Evolutionary conservation across 2,888 invertebrate genomes (phyloP).

Genomic region (Oligia strigilis): DNA sequence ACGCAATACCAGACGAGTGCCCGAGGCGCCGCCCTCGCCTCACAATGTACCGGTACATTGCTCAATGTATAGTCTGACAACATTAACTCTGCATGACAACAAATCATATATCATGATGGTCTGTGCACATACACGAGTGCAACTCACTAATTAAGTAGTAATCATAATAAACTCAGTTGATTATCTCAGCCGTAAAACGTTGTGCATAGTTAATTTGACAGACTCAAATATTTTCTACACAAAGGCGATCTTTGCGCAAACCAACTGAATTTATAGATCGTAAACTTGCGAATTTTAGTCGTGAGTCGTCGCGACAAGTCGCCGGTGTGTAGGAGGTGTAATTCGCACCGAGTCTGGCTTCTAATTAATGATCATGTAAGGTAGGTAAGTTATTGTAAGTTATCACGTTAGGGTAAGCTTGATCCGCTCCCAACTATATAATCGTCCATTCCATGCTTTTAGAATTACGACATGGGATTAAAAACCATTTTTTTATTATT

Average conservation of each 20-base stretch:
- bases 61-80: conserved; percentile 51
- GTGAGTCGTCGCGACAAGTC: conserved; percentile 30
- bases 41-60: conserved; percentile 44
- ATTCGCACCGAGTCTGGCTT: conserved; percentile 78
- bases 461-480: conserved; percentile 68
- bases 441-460: conserved; percentile 83
- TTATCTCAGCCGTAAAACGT: conserved; percentile 40
- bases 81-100: conserved; percentile 59
- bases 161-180: conserved; percentile 20
- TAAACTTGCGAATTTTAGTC: conserved; percentile 23
- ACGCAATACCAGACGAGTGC: conserved; percentile 83
- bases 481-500: conserved; percentile 56
- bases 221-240: conserved; percentile 44
- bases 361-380: conserved; percentile 76
- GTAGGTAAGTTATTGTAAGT: conserved; percentile 85
- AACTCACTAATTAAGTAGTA: conserved; percentile 27
- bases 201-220: conserved; percentile 66
- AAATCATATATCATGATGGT: conserved; percentile 3
- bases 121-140: conserved; percentile 12
- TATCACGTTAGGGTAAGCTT: conserved; percentile 77
- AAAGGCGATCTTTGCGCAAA: conserved; percentile 17
- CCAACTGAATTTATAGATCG: conserved; percentile 1
- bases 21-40: conserved; percentile 27
- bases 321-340: conserved; percentile 46
- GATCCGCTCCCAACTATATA: conserved; percentile 77